phyloP scores from a whole-genome alignment of 2,888 invertebrate genomes.

The Piscicola geometra region DNA sequence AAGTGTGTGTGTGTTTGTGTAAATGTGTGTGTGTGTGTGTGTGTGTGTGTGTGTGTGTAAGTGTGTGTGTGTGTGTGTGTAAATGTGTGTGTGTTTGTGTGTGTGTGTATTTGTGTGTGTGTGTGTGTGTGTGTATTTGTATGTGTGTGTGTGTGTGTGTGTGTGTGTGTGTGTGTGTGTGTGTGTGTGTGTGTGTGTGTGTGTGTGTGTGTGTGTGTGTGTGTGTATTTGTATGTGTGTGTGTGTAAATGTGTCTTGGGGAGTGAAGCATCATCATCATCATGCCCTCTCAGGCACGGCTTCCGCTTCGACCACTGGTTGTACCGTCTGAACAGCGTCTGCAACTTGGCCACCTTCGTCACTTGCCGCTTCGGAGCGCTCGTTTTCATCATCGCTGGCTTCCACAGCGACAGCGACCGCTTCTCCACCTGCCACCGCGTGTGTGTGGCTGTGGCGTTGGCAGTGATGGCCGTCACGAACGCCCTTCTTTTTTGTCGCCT shows the following conservation, averaged over 20 bases:
- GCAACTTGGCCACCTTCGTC: conserved; percentile 51
- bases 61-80: too few relatives aligned
- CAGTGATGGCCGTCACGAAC: conserved; percentile 50
- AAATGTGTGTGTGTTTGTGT: too few relatives aligned
- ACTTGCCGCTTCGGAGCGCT: conserved; percentile 48
- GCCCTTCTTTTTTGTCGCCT: conserved; percentile 52
- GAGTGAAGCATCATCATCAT: too few relatives aligned
- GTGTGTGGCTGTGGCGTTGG: conserved; percentile 45
- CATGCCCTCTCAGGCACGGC: conserved; percentile 31
- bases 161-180: conserved; percentile 20
- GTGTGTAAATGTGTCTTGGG: too few relatives aligned
- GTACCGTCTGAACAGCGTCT: conserved; percentile 47
- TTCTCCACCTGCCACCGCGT: conserved; percentile 46
- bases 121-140: too few relatives aligned
- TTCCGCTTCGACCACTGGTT: conserved; percentile 46
- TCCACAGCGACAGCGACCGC: conserved; percentile 45
- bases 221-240: too few relatives aligned
- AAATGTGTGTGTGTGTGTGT: too few relatives aligned
- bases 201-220: not conserved
- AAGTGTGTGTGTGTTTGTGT: too few relatives aligned
- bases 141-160: too few relatives aligned
- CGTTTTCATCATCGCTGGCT: conserved; percentile 46
- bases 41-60: too few relatives aligned
- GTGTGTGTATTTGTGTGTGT: too few relatives aligned
- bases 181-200: not conserved